Percentiles rank a stretch among this genome's conserved stretches.
Conservation (phyloP, 1,140 invertebrate species). For the Microvelia longipes region DNA sequence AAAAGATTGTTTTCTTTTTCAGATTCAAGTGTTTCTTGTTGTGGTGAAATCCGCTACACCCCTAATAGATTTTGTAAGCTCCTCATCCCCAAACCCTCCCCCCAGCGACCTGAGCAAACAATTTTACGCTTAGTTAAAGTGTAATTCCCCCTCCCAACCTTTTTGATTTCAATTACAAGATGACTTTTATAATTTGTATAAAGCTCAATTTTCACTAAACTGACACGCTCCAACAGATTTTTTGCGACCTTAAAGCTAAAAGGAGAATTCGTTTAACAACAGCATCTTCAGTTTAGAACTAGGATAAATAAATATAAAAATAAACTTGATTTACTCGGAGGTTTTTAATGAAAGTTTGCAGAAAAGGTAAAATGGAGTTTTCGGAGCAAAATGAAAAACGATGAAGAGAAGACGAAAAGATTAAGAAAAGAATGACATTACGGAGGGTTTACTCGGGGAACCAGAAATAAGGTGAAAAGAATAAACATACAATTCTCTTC, state of each 20-base stretch:
- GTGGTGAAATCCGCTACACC: neutral
- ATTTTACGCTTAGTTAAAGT: neutral
- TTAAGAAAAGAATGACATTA: neutral
- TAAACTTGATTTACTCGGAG: neutral
- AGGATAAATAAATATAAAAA: neutral
- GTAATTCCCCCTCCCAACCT: neutral
- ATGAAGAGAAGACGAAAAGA: neutral
- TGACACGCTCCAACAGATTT: neutral
- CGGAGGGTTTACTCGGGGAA: too few relatives aligned
- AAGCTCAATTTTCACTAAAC: neutral
- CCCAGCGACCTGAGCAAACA: slow-evolving; percentile 1
- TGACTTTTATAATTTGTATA: neutral
- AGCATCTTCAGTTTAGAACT: neutral
- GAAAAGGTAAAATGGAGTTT: neutral
- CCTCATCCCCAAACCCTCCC: neutral
- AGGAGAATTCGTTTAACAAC: neutral
- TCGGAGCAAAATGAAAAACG: neutral
- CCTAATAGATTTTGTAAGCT: neutral
- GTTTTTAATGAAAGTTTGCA: neutral
- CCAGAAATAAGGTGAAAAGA: too few relatives aligned
- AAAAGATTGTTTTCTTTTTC: neutral
- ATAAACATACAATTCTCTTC: too few relatives aligned
- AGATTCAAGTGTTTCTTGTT: neutral
- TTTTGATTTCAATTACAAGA: neutral
- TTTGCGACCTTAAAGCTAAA: neutral